Base-by-base conservation (phyloP, 1,140 invertebrate genomes). In the Pararge aegeria region DNA sequence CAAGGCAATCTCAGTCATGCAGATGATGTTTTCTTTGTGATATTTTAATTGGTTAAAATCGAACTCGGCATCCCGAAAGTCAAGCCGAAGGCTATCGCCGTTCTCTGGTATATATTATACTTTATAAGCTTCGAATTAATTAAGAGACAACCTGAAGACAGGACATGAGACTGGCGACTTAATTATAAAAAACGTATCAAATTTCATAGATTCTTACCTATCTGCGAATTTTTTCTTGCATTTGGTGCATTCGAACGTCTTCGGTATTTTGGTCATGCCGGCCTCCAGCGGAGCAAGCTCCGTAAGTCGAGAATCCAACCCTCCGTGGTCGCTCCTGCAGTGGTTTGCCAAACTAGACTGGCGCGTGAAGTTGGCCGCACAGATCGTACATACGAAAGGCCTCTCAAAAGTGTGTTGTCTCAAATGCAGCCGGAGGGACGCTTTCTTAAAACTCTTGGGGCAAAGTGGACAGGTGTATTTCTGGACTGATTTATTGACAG, bases 401-500 rank as follows among this genome's bases (percentile, higher is more conserved):
- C 95, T 94, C 74, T 98, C 97, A 15, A 94, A 93, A 0, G 95
- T 96, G 71, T 95, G 95, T 21, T 91, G 91, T 18, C 93, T 90
- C 37, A 96, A 86, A 75, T 97, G 95, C 21, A 92, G 92, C 1
- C 93, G 88, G 10, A 96, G 83, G 0, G 94, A 93, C 0, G 92
- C 80, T 72, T 95, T 96, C 10, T 87, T 92, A 63, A 96, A 95
- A 13, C 91, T 91, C 59, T 94, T 94, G 0, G 93, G 87, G 61
- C 96, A 95, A 0, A 93, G 63, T 0, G 93, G 92, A 66, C 95
- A 96, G 0, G 80, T 77, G 40, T 94, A 94, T 78, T 92, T 93
- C 1, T 78, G 70, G 6, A 83, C 54, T 29, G 72, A 6, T 48
- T 81, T 78, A 52, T 81, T 88, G 87, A 24, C 24, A 2, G 5